A percentile compares a stretch with the other conserved stretches of the same genome.
phyloP scores from a whole-genome alignment of 2,113 vertebrate genomes.

The Paralichthys olivaceus region DNA sequence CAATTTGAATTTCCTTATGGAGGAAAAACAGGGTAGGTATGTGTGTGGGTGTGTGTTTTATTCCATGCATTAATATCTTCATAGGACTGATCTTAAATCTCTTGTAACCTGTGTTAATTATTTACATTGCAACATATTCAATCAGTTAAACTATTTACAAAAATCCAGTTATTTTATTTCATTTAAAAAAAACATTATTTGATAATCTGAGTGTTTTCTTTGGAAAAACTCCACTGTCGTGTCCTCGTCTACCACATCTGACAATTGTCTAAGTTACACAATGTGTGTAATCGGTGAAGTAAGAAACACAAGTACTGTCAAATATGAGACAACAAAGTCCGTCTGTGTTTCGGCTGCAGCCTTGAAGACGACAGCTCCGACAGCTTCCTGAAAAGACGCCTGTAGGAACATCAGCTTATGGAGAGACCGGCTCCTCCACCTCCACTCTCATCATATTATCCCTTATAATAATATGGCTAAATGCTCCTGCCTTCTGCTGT shows the following conservation, averaged over 20 bases:
- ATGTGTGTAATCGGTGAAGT: conserved; percentile 46
- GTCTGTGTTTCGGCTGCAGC: conserved; percentile 36
- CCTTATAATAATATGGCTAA: conserved; percentile 59
- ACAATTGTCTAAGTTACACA: background rate
- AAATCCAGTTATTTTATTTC: too few relatives aligned
- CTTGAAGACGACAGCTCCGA: conserved; percentile 58
- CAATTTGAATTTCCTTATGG: too few relatives aligned
- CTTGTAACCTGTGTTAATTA: too few relatives aligned
- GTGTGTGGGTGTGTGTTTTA: too few relatives aligned
- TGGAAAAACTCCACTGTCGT: conserved; percentile 1
- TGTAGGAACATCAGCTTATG: conserved; percentile 59
- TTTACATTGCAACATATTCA: too few relatives aligned
- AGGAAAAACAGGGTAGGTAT: too few relatives aligned
- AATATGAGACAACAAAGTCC: conserved; percentile 54
- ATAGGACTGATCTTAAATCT: too few relatives aligned
- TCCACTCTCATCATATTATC: conserved; percentile 61
- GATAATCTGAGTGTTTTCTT: background rate
- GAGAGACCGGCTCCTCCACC: conserved; percentile 49
- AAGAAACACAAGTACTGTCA: conserved; percentile 47
- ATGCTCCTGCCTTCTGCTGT: conserved; percentile 31
- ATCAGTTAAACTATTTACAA: too few relatives aligned
- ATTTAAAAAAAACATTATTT: too few relatives aligned
- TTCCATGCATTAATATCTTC: too few relatives aligned
- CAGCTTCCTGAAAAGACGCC: conserved; percentile 58
- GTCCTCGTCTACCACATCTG: background rate